These are phyloP conservation scores for Lasioglossum marginatum DNA, from an alignment of 2,888 invertebrate genomes.

Conservation along the genomic window DNA sequence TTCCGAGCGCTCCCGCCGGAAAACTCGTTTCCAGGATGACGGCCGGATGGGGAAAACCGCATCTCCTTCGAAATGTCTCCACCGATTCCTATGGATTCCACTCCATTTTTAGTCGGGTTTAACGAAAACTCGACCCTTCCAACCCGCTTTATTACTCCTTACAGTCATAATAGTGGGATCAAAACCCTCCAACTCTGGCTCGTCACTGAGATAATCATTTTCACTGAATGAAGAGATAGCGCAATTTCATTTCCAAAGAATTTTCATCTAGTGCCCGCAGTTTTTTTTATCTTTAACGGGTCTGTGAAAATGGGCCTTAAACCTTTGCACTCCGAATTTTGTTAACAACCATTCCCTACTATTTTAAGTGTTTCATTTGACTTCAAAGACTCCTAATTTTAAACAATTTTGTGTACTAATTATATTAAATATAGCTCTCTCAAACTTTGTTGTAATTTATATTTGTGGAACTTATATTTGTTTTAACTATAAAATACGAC, in stretches of 20 bases:
- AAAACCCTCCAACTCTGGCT: conserved; percentile 13
- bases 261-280: background rate
- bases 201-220: background rate
- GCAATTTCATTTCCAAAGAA: background rate
- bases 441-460: too few relatives aligned
- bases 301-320: too few relatives aligned
- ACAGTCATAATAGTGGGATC: conserved; percentile 40
- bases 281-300: background rate
- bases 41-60: conserved; percentile 50
- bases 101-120: conserved; percentile 45
- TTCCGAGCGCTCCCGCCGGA: conserved; percentile 54
- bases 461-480: too few relatives aligned
- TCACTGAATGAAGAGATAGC: background rate
- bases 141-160: conserved; percentile 38
- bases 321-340: too few relatives aligned
- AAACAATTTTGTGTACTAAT: too few relatives aligned
- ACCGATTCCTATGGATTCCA: conserved; percentile 47
- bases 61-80: conserved; percentile 44
- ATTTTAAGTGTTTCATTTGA: too few relatives aligned
- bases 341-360: too few relatives aligned
- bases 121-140: conserved; percentile 40
- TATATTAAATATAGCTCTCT: too few relatives aligned
- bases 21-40: conserved; percentile 59
- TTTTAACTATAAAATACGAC: too few relatives aligned
- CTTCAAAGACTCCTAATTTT: too few relatives aligned